phyloP scores from a whole-genome alignment of 2,888 invertebrate genomes.

The Amiota communis region DNA sequence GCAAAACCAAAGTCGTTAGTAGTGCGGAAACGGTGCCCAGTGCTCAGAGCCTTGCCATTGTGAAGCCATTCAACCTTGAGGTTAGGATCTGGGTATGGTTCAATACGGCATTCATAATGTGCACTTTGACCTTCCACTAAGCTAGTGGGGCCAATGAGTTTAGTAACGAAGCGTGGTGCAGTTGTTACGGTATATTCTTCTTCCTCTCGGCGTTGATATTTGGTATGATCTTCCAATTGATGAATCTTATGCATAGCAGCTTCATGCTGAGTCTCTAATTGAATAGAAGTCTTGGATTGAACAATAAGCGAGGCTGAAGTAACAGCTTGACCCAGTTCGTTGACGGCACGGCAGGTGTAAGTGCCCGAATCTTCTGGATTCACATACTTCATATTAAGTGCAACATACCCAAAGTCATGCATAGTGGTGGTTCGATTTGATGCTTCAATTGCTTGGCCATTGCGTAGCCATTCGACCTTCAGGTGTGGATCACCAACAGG shows the following conservation, averaged over 20 bases:
- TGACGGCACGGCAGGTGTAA: constrained; percentile 93
- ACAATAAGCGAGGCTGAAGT: constrained; percentile 93
- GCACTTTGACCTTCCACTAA: constrained; percentile 91
- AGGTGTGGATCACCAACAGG: constrained; percentile 94
- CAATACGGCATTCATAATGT: constrained; percentile 93
- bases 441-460: constrained; percentile 92
- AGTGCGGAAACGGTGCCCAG: constrained; percentile 93
- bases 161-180: constrained; percentile 88
- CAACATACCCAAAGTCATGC: constrained; percentile 98
- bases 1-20: constrained; percentile 98
- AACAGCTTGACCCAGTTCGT: constrained; percentile 95
- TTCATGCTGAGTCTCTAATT: constrained; percentile 92
- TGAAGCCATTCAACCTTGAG: constrained; percentile 95
- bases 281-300: constrained; percentile 90
- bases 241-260: constrained; percentile 89
- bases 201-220: constrained; percentile 86
- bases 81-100: constrained; percentile 91
- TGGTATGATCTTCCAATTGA: constrained; percentile 86
- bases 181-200: constrained; percentile 86
- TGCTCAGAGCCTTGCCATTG: constrained; percentile 90
- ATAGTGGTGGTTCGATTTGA: constrained; percentile 94
- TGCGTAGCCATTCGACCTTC: constrained; percentile 94
- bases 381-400: constrained; percentile 93
- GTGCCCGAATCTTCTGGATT: constrained; percentile 97
- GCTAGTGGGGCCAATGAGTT: constrained; percentile 88